These are phyloP conservation scores for Istiophorus platypterus DNA, from an alignment of 2,113 vertebrate species.

Conservation along the genomic window DNA sequence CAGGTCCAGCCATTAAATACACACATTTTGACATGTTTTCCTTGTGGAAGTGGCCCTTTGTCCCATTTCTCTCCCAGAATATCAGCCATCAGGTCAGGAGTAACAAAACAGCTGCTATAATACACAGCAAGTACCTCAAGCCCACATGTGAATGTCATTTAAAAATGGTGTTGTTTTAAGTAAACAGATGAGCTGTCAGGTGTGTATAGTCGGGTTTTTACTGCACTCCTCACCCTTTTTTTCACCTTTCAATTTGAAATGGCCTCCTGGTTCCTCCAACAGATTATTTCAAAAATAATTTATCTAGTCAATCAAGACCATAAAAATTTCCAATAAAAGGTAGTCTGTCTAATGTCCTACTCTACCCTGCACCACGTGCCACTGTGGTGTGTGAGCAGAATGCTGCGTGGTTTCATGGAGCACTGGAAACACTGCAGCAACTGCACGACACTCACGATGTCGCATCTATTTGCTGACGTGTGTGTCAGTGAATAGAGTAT, in stretches of 20 bases:
- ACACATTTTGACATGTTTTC: conserved; percentile 21
- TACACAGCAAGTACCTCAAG: background rate
- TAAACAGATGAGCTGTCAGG: background rate
- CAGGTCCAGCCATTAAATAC: background rate
- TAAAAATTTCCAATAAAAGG: background rate
- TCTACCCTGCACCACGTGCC: background rate
- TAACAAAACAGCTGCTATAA: conserved; percentile 17
- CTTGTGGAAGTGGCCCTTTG: background rate
- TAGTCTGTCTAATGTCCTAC: background rate
- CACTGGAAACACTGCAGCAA: conserved; percentile 25
- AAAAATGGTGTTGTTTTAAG: background rate
- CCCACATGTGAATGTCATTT: background rate
- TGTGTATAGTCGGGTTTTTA: background rate
- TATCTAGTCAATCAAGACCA: background rate
- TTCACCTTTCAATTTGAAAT: conserved; percentile 24
- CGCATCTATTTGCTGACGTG: conserved; percentile 44
- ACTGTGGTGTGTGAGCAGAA: conserved; percentile 17
- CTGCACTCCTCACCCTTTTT: background rate
- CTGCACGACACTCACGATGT: conserved; percentile 17
- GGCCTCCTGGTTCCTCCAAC: background rate
- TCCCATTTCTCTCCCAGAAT: conserved; percentile 18
- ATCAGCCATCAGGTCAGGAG: conserved; percentile 19
- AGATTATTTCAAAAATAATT: background rate
- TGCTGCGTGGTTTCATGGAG: conserved; percentile 23
- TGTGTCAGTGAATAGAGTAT: conserved; percentile 25